Conservation (phyloP, 2,888 invertebrate genomes). For the Acanthosepion lycidas region DNA sequence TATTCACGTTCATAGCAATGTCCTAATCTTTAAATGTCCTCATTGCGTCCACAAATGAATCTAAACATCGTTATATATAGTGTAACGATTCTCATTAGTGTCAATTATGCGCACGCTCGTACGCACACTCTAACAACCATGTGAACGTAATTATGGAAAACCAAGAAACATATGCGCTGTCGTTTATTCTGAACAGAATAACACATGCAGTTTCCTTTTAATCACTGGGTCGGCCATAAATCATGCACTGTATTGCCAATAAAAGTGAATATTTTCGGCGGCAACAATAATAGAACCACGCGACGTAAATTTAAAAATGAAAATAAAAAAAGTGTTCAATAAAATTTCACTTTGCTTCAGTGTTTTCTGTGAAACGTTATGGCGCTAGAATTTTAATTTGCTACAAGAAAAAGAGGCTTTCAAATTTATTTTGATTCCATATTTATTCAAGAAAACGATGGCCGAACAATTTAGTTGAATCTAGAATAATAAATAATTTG, state of each 20-base stretch:
- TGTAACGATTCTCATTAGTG: background rate
- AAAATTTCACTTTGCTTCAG: background rate
- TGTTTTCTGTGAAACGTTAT: slow-evolving; percentile 9
- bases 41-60: background rate
- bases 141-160: background rate
- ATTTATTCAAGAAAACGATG: background rate
- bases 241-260: background rate
- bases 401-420: background rate
- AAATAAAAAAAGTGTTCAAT: background rate
- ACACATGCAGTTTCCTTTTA: background rate
- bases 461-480: background rate
- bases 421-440: background rate
- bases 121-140: background rate
- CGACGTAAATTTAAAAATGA: background rate
- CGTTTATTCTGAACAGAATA: background rate
- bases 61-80: too few relatives aligned
- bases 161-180: background rate
- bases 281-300: background rate
- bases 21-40: background rate
- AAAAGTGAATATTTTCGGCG: background rate
- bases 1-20: background rate
- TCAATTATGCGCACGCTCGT: background rate
- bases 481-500: background rate
- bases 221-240: background rate
- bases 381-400: slow-evolving; percentile 2